phyloP scores from a whole-genome alignment of 2,113 vertebrate species.

The Agelaius phoeniceus region DNA sequence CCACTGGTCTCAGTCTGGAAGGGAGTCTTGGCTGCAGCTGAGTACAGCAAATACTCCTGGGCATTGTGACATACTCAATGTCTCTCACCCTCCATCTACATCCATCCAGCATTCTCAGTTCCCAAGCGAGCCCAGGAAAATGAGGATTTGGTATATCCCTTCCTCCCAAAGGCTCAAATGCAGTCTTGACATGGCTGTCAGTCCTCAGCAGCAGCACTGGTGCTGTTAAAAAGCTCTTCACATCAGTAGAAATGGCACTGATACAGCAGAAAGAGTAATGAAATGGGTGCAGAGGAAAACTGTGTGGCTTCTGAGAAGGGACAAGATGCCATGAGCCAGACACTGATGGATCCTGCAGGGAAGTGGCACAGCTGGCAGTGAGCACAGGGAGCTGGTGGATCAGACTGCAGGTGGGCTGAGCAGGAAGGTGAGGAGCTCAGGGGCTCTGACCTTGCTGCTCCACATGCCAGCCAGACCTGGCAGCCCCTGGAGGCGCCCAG shows the following conservation, averaged over 20 bases:
- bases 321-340: background rate
- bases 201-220: slow-evolving; percentile 17
- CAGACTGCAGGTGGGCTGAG: accelerated
- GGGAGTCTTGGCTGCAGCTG: background rate
- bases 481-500: background rate
- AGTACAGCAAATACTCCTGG: background rate
- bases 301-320: background rate
- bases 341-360: background rate
- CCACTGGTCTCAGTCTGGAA: background rate
- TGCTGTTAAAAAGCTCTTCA: slow-evolving; percentile 30
- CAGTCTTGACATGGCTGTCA: slow-evolving; percentile 31
- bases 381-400: background rate
- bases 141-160: background rate
- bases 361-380: background rate
- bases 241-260: slow-evolving; percentile 11
- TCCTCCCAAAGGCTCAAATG: slow-evolving; percentile 5
- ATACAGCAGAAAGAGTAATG: background rate
- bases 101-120: background rate
- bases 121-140: background rate
- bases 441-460: background rate
- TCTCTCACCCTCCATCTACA: background rate
- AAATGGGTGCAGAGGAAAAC: slow-evolving; percentile 1
- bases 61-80: background rate
- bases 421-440: background rate
- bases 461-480: background rate